Percentiles rank a stretch among this genome's conserved stretches.
Conservation (phyloP, 2,888 invertebrate genomes). For the Toxonevra muliebris region DNA sequence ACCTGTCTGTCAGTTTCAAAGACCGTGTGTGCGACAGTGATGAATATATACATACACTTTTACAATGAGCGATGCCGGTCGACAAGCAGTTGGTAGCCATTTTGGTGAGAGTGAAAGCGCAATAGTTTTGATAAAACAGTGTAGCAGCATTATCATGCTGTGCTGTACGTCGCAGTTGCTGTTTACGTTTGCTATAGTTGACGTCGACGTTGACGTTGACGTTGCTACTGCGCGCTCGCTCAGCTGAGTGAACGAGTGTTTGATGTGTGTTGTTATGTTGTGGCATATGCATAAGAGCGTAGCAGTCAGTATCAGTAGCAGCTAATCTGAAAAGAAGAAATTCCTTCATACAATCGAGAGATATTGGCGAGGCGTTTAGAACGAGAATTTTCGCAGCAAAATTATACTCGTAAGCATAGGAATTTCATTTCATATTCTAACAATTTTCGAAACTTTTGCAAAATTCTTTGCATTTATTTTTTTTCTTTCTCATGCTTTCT, state of each 20-base stretch:
- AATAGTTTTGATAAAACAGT: slow-evolving; percentile 28
- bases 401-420: no score
- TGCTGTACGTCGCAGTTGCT: slow-evolving; percentile 4
- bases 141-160: slow-evolving; percentile 2
- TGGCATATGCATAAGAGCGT: no score
- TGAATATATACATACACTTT: slow-evolving; percentile 13
- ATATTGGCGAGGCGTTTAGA: no score
- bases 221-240: slow-evolving; percentile 23
- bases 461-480: no score
- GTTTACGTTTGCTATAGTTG: slow-evolving; percentile 9
- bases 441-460: no score
- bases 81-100: slow-evolving; percentile 47
- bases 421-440: no score
- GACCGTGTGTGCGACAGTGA: slow-evolving; percentile 29
- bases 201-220: slow-evolving; percentile 12
- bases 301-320: not conserved
- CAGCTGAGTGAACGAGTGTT: slow-evolving; percentile 32
- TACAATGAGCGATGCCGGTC: slow-evolving; percentile 5
- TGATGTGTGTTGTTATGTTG: slow-evolving; percentile 31
- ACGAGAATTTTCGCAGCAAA: no score
- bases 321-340: no score
- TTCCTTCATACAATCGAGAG: no score
- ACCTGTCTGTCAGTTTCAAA: slow-evolving; percentile 8
- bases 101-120: slow-evolving; percentile 56
- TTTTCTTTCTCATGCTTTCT: no score